Base-by-base conservation (phyloP, 2,797 vertebrate species). In the Sebastes ruberrimus region DNA sequence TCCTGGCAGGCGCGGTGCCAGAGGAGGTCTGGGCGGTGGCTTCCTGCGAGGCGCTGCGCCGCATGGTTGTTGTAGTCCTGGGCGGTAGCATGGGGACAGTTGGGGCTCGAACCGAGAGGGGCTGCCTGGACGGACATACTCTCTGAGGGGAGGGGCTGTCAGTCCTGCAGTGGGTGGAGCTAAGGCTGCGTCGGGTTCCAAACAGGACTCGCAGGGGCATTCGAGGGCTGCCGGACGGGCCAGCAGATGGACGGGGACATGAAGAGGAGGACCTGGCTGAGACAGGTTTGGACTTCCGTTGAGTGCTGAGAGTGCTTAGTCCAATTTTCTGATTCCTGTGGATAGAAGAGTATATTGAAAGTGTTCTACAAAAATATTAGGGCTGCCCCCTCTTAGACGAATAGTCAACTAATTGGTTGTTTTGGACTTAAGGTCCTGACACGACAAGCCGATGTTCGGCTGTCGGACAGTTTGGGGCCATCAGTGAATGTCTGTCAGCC, bases 111-210 rank as follows among this genome's bases (percentile, higher is more conserved):
- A 95, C 89, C 0, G 94, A 93, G 33, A 95, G 93, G 42, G 91
- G 89, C 75, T 93, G 93, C 71, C 94, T 91, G 67, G 89, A 90
- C 1, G 94, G 96, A 85, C 92, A 94, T 28, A 94, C 96, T 57
- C 96, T 96, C 76, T 97, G 97, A 8, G 98, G 97, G 20, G 98
- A 99, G 67, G 97, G 97, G 79, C 97, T 99, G 91, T 97, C 97
- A 72, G 94, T 97, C 78, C 97, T 96, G 91, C 95, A 94, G 35
- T 97, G 95, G 77, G 96, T 96, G 69, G 96, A 95, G 87, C 96
- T 97, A 88, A 97, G 92, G 89, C 96, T 97, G 92, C 97, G 97
- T 10, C 93, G 93, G 55, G 92, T 81, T 22, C 96, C 94, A 62
- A 95, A 91, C 2, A 97, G 92, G 69, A 94, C 89, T 42, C 93